Conservation (phyloP, 2,888 invertebrate species). For the Lysandra bellargus region DNA sequence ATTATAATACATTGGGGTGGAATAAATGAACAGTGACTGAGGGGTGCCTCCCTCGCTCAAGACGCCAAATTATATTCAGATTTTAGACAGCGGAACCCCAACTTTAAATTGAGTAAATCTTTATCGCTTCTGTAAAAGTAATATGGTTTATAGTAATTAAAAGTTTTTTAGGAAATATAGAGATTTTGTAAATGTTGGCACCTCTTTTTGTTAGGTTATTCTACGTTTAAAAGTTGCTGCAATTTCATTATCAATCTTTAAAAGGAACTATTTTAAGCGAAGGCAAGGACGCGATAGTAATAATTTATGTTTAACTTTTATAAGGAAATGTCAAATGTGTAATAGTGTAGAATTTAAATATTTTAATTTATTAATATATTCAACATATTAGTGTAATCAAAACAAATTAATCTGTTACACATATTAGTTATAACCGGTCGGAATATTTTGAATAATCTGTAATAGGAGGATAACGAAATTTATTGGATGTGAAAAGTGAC, state of each 20-base stretch:
- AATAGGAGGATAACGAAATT: neutral
- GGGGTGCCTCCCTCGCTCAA: constrained; percentile 3
- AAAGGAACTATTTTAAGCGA: neutral
- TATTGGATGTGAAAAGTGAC: neutral
- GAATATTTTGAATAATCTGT: neutral
- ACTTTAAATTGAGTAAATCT: constrained; percentile 17
- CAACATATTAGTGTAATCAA: neutral
- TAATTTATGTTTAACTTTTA: neutral
- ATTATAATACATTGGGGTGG: constrained; percentile 19
- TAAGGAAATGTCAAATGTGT: neutral
- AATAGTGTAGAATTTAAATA: neutral
- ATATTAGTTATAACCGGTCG: neutral
- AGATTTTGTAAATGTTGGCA: no score
- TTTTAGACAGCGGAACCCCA: neutral
- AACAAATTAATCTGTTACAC: constrained; percentile 1
- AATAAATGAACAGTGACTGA: neutral
- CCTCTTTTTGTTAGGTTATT: no score
- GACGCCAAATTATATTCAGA: constrained; percentile 21
- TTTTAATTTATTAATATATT: neutral
- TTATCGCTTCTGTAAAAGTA: neutral
- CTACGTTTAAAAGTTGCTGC: neutral
- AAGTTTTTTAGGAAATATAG: neutral
- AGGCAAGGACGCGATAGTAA: neutral
- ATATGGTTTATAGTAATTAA: neutral
- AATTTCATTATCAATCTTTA: neutral